Evolutionary conservation across 2,797 vertebrate genomes (phyloP).

Genomic region (Ceryle rudis): DNA sequence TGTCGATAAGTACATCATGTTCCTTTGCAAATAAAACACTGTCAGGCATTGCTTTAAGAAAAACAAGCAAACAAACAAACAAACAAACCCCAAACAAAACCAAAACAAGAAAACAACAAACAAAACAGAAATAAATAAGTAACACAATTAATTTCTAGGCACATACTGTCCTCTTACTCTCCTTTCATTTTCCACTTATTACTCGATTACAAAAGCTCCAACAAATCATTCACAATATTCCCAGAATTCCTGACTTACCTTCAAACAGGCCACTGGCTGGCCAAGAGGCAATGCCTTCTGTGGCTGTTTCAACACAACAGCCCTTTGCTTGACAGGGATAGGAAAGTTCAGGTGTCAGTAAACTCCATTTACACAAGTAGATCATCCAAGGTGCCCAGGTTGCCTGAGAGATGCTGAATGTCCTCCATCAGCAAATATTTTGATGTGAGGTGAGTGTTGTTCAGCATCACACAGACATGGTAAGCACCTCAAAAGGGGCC

Average conservation of each 20-base stretch:
- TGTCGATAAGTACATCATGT: neutral
- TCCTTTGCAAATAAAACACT: constrained; percentile 4
- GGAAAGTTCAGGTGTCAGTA: neutral
- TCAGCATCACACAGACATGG: neutral
- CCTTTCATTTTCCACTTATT: neutral
- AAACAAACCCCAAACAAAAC: too few relatives aligned
- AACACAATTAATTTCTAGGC: neutral
- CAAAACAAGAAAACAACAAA: neutral
- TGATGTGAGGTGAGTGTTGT: neutral
- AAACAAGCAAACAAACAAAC: neutral
- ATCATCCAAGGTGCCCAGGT: neutral
- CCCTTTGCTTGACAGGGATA: neutral
- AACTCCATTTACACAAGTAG: neutral
- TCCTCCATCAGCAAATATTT: neutral
- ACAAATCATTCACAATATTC: neutral
- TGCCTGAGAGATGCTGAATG: neutral
- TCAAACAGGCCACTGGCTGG: neutral
- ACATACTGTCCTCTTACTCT: neutral
- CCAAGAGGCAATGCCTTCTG: neutral
- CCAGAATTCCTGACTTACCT: neutral
- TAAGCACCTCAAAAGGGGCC: neutral
- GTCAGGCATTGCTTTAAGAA: neutral
- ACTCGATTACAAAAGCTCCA: neutral
- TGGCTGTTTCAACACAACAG: neutral
- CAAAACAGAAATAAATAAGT: constrained; percentile 1